A percentile compares a stretch with the other conserved stretches of the same genome.
Evolutionary conservation across 2,113 vertebrate genomes (phyloP).

Genomic region (Hydropotes inermis): DNA sequence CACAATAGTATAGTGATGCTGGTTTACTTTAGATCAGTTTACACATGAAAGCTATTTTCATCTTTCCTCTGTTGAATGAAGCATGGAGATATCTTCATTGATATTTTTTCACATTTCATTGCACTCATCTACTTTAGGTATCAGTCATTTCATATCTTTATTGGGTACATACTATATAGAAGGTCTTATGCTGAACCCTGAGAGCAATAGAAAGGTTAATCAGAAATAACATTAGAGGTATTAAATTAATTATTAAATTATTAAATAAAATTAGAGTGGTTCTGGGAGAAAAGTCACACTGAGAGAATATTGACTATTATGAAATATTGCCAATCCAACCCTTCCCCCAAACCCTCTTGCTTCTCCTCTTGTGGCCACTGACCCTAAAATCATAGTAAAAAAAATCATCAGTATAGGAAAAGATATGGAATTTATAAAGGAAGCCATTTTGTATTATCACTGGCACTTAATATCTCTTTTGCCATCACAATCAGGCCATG

Average conservation of each 20-base stretch:
- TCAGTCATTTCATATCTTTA: not conserved
- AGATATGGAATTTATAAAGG: not conserved
- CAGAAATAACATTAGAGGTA: not conserved
- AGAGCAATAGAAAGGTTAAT: not conserved
- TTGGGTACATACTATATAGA: not conserved
- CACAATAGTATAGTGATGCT: not conserved
- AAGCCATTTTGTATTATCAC: not conserved
- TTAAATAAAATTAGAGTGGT: not conserved
- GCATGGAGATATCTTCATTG: not conserved
- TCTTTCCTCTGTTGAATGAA: not conserved
- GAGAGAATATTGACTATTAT: not conserved
- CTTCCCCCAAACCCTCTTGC: not conserved
- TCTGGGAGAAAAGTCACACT: not conserved
- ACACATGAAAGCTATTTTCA: not conserved
- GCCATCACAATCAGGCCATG: not conserved
- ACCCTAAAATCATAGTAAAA: not conserved
- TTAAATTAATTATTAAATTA: no score
- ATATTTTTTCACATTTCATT: not conserved
- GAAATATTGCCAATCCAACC: not conserved
- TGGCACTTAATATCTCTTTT: not conserved
- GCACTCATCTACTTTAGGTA: not conserved
- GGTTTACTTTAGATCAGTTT: not conserved
- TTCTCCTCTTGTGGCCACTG: not conserved
- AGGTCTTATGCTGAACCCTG: not conserved
- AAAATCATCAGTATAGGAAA: not conserved